phyloP scores from a whole-genome alignment of 2,797 vertebrate genomes.

The Acipenser transmontanus region DNA sequence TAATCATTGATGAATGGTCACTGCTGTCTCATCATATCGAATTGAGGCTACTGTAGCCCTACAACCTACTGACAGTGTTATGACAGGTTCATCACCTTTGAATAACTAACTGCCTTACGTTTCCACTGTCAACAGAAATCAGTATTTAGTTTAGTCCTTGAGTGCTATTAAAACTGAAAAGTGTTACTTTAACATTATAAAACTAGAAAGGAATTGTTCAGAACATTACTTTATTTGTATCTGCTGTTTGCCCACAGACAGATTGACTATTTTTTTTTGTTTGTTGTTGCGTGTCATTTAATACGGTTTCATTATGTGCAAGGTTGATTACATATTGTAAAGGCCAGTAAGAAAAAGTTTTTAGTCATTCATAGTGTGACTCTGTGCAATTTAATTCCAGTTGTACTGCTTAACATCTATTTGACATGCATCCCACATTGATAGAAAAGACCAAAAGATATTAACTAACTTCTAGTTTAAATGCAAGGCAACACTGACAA shows the following conservation, averaged over 20 bases:
- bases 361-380: neutral
- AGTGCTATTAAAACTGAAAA: too few species aligned
- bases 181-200: too few species aligned
- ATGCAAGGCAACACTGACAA: slow-evolving; percentile 45
- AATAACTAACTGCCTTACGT: too few species aligned
- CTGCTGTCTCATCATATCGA: too few species aligned
- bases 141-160: too few species aligned
- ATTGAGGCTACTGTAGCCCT: too few species aligned
- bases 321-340: neutral
- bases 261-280: too few species aligned
- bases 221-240: neutral
- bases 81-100: too few species aligned
- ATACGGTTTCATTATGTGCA: neutral
- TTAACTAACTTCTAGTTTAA: slow-evolving; percentile 53
- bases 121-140: too few species aligned
- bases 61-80: too few species aligned
- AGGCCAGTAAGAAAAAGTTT: neutral
- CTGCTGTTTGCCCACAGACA: neutral
- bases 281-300: neutral
- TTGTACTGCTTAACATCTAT: slow-evolving; percentile 17
- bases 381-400: neutral
- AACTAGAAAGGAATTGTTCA: too few species aligned
- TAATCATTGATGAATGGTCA: too few species aligned
- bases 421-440: slow-evolving; percentile 39
- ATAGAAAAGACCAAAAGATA: slow-evolving; percentile 21